These are phyloP conservation scores for Orientallactaga bullata DNA, from an alignment of 2,113 vertebrate species.

Conservation along the genomic window DNA sequence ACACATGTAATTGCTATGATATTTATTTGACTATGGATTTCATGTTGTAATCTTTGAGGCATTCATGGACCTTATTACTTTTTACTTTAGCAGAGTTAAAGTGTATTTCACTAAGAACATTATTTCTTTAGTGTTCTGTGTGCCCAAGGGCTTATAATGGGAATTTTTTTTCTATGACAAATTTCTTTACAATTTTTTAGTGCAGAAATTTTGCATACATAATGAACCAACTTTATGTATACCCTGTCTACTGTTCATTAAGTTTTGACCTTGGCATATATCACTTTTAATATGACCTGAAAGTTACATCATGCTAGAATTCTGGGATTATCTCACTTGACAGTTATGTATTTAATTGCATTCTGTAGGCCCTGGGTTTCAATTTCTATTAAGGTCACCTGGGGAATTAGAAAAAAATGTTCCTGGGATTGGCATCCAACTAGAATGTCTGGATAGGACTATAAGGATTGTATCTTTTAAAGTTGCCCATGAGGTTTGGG, in stretches of 20 bases:
- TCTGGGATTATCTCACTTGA: conserved; percentile 65
- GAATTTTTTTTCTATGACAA: background rate
- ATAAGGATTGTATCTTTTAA: background rate
- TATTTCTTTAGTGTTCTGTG: conserved; percentile 33
- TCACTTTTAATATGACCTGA: conserved; percentile 71
- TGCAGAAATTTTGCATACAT: conserved; percentile 50
- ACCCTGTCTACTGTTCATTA: conserved; percentile 48
- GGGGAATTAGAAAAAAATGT: conserved; percentile 30
- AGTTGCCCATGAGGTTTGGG: background rate
- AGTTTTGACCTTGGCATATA: conserved; percentile 58
- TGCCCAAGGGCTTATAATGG: conserved; percentile 17
- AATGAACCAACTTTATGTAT: conserved; percentile 52
- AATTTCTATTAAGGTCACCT: conserved; percentile 70
- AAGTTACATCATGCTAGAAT: conserved; percentile 54
- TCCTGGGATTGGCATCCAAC: background rate
- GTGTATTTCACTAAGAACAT: conserved; percentile 54
- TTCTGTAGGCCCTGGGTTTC: conserved; percentile 46
- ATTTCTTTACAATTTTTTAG: conserved; percentile 39
- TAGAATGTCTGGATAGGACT: conserved; percentile 17
- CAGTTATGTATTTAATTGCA: conserved; percentile 72
- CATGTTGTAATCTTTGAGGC: background rate
- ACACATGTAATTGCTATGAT: background rate
- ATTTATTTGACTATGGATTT: conserved; percentile 15
- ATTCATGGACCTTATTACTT: conserved; percentile 31
- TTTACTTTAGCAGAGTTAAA: conserved; percentile 15